Conservation (phyloP, 2,113 vertebrate genomes). For the Malurus cyaneus region DNA sequence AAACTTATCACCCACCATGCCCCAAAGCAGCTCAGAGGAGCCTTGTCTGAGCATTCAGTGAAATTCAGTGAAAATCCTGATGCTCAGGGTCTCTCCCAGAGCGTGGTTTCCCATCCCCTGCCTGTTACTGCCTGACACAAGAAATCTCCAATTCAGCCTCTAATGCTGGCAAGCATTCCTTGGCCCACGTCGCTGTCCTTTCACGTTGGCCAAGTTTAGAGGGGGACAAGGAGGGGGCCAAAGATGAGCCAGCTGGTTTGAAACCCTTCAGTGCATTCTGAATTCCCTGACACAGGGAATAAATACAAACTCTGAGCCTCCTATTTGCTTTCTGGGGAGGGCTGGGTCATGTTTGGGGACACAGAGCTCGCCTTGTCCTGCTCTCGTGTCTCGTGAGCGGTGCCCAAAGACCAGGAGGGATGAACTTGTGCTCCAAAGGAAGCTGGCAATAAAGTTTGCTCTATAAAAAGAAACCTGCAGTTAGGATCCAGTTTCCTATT, state of each 20-base stretch:
- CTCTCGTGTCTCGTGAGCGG: constrained; percentile 18
- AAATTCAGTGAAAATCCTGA: neutral
- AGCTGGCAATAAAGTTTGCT: constrained; percentile 72
- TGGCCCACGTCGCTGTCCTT: constrained; percentile 9
- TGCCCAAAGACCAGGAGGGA: constrained; percentile 54
- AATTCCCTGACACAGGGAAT: neutral
- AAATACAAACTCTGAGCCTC: neutral
- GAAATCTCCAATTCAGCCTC: constrained; percentile 50
- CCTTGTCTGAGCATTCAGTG: no score
- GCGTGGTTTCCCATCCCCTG: neutral
- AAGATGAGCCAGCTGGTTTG: constrained; percentile 60
- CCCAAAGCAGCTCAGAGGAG: neutral
- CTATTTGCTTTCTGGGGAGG: constrained; percentile 24
- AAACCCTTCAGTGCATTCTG: constrained; percentile 47
- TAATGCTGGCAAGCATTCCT: constrained; percentile 66
- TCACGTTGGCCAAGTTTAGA: constrained; percentile 59
- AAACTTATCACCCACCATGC: neutral
- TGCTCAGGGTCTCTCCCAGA: neutral
- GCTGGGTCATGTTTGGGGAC: neutral
- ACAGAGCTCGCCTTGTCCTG: neutral
- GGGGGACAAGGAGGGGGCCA: constrained; percentile 52
- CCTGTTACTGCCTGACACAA: constrained; percentile 14
- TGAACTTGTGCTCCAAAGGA: constrained; percentile 67
- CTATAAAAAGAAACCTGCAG: constrained; percentile 81
- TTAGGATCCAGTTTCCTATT: constrained; percentile 75